phyloP scores from a whole-genome alignment of 2,888 invertebrate species.

The Polyommatus icarus region DNA sequence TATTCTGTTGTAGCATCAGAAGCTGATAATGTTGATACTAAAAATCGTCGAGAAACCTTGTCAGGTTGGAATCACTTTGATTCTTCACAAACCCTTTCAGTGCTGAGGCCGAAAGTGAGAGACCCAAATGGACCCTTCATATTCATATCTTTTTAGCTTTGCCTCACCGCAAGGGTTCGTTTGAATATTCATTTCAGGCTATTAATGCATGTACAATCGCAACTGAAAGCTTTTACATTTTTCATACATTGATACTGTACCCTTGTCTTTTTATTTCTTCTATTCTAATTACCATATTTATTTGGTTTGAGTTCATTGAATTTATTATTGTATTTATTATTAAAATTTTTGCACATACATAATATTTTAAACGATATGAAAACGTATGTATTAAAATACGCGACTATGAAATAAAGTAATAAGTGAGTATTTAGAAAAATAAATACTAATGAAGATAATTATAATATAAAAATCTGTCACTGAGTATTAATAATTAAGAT shows the following conservation, averaged over 20 bases:
- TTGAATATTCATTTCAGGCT: slow-evolving; percentile 29
- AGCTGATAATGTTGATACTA: not conserved
- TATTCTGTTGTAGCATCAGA: too few species aligned
- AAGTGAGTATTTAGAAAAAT: too few species aligned
- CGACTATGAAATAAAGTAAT: too few species aligned
- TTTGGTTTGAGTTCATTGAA: not conserved
- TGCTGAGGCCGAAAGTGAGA: not conserved
- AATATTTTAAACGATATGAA: too few species aligned
- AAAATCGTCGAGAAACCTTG: not conserved
- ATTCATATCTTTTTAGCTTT: slow-evolving; percentile 27
- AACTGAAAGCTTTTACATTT: not conserved
- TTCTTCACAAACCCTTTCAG: slow-evolving; percentile 13
- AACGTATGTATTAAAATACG: too few species aligned
- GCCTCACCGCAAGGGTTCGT: slow-evolving; percentile 6
- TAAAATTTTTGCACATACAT: too few species aligned
- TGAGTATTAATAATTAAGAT: too few species aligned
- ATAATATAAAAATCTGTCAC: too few species aligned
- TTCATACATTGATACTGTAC: not conserved
- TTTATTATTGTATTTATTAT: not conserved
- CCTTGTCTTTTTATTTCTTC: not conserved
- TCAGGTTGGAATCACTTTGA: not conserved
- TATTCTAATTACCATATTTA: not conserved
- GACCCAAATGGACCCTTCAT: slow-evolving; percentile 18
- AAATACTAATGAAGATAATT: too few species aligned
- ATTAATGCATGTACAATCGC: slow-evolving; percentile 25